These are phyloP conservation scores for Aegotheles bennettii DNA, from an alignment of 2,113 vertebrate species.

Conservation along the genomic window DNA sequence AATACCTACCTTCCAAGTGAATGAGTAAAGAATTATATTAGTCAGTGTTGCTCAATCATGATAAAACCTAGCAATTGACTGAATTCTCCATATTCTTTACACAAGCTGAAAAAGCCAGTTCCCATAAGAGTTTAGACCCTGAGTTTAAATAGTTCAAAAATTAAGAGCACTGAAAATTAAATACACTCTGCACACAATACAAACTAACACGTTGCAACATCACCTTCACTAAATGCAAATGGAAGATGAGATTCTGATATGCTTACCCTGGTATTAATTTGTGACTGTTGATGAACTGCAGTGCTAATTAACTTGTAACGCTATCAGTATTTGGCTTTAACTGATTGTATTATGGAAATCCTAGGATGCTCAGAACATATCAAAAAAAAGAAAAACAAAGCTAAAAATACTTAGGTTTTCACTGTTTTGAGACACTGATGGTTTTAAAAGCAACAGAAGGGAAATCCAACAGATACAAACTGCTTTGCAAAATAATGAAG, in stretches of 20 bases:
- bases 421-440: not conserved
- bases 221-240: constrained; percentile 33
- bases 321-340: constrained; percentile 7
- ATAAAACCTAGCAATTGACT: not conserved
- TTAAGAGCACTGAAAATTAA: not conserved
- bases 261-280: constrained; percentile 13
- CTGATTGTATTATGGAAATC: constrained; percentile 17
- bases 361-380: not conserved
- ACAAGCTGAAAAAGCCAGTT: not conserved
- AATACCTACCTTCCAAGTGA: not conserved
- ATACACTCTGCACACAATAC: not conserved
- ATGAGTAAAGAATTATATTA: not conserved
- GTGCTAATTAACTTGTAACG: constrained; percentile 48
- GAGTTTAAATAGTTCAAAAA: not conserved
- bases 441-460: constrained; percentile 36
- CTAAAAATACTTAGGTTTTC: not conserved
- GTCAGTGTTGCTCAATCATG: not conserved
- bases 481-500: constrained; percentile 59
- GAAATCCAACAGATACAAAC: constrained; percentile 43
- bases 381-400: not conserved
- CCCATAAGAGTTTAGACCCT: not conserved
- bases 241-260: not conserved
- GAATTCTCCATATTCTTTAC: not conserved
- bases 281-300: constrained; percentile 28
- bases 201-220: constrained; percentile 42